A percentile compares a stretch with the other conserved stretches of the same genome.
phyloP scores from a whole-genome alignment of 2,888 invertebrate species.

The Drosophila birchii region DNA sequence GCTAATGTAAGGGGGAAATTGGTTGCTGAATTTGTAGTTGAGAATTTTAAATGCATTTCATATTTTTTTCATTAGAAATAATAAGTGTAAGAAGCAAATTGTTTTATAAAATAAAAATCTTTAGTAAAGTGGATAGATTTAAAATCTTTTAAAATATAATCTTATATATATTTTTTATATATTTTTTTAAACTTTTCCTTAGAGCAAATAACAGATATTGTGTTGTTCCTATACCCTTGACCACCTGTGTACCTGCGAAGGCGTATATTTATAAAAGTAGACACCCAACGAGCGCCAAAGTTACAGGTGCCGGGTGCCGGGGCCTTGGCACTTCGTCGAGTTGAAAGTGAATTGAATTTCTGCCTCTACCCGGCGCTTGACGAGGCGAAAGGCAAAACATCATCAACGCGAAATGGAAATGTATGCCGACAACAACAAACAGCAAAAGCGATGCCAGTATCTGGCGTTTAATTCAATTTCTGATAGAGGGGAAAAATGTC shows the following conservation, averaged over 20 bases:
- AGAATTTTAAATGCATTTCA: background rate
- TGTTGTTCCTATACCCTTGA: background rate
- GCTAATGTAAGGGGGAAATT: background rate
- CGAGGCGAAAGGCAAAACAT: slow-evolving; percentile 65
- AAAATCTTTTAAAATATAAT: background rate
- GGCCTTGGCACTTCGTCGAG: slow-evolving; percentile 53
- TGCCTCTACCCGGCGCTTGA: slow-evolving; percentile 51
- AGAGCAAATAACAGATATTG: background rate
- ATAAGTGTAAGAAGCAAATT: background rate
- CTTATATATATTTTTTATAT: background rate
- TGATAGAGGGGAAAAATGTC: slow-evolving; percentile 60
- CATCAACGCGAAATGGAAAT: slow-evolving; percentile 23
- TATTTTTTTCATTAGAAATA: background rate
- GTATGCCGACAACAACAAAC: slow-evolving; percentile 22
- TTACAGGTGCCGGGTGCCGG: slow-evolving; percentile 7
- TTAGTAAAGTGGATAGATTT: no score
- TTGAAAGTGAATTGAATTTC: slow-evolving; percentile 78
- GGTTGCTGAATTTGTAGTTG: background rate
- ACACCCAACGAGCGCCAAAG: slow-evolving; percentile 4
- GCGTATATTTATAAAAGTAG: slow-evolving; percentile 2
- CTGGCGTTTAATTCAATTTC: slow-evolving; percentile 52
- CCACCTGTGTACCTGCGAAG: background rate
- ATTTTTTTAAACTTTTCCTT: background rate
- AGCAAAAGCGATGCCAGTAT: slow-evolving; percentile 28
- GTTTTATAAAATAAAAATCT: background rate